These are phyloP conservation scores for Lagria hirta DNA, from an alignment of 2,888 invertebrate species.

Conservation along the genomic window DNA sequence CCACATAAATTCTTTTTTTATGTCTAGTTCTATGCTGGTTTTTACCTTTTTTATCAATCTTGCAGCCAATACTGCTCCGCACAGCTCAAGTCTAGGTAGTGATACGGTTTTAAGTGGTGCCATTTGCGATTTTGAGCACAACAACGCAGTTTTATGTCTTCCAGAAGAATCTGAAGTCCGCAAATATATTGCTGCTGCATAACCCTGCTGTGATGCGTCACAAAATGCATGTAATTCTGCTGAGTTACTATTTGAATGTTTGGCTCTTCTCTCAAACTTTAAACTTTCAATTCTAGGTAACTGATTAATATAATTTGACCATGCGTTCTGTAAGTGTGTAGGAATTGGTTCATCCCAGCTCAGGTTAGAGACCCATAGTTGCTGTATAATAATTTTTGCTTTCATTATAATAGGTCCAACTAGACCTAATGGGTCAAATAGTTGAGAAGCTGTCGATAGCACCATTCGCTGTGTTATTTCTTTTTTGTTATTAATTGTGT, in stretches of 20 bases:
- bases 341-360: background rate
- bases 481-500: background rate
- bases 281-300: background rate
- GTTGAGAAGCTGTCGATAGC: slow-evolving; percentile 1
- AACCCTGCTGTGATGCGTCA: slow-evolving; percentile 18
- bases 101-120: slow-evolving; percentile 32
- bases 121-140: slow-evolving; percentile 31
- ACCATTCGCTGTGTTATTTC: slow-evolving; percentile 13
- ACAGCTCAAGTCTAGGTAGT: slow-evolving; percentile 38
- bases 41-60: slow-evolving; percentile 24
- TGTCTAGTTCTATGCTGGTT: slow-evolving; percentile 3
- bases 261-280: background rate
- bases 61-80: slow-evolving; percentile 35
- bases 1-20: slow-evolving; percentile 25
- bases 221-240: slow-evolving; percentile 25
- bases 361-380: background rate
- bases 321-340: background rate
- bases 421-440: slow-evolving; percentile 4
- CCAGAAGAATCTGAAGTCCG: background rate
- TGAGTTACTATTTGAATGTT: background rate
- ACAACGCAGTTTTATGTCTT: background rate
- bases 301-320: background rate
- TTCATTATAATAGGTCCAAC: background rate
- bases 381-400: background rate
- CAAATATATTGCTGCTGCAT: slow-evolving; percentile 24